Evolutionary conservation across 2,113 vertebrate species (phyloP).

Genomic region (Spilogale gracilis): DNA sequence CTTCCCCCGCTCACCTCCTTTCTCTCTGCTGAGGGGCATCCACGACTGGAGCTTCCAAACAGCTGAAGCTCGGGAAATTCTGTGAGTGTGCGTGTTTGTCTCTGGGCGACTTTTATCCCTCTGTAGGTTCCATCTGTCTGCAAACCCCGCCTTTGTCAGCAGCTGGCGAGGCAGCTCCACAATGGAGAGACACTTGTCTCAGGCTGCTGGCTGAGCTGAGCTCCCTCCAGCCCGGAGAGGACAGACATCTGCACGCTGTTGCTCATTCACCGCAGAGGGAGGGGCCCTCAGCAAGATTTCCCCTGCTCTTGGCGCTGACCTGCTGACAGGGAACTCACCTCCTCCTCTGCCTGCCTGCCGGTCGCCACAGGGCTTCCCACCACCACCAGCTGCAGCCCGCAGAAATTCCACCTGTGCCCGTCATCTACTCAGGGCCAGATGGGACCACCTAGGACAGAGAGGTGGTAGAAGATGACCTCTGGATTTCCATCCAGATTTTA

Average conservation of each 20-base stretch:
- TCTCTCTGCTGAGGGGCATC: background rate
- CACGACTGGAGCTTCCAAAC: slow-evolving; percentile 70
- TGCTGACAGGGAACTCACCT: too few relatives aligned
- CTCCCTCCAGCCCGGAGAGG: background rate
- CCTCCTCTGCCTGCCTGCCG: too few relatives aligned
- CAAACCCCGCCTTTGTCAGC: slow-evolving; percentile 48
- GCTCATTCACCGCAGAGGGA: accelerated
- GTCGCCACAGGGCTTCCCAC: background rate
- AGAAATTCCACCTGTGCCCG: background rate
- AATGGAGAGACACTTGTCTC: background rate
- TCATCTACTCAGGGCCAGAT: background rate
- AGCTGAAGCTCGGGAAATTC: background rate
- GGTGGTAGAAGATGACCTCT: background rate
- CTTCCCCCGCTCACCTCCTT: slow-evolving; percentile 51
- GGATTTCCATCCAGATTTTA: background rate
- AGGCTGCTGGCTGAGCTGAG: background rate
- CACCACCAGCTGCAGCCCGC: background rate
- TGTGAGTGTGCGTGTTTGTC: slow-evolving; percentile 9
- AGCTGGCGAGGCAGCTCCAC: background rate
- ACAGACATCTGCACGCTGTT: background rate
- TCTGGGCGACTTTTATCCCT: slow-evolving; percentile 48
- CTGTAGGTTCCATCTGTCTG: slow-evolving; percentile 59
- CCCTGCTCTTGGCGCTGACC: background rate
- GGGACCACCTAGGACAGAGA: background rate
- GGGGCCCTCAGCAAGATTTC: background rate